phyloP scores from a whole-genome alignment of 2,797 vertebrate species.

The Falco columbarius region DNA sequence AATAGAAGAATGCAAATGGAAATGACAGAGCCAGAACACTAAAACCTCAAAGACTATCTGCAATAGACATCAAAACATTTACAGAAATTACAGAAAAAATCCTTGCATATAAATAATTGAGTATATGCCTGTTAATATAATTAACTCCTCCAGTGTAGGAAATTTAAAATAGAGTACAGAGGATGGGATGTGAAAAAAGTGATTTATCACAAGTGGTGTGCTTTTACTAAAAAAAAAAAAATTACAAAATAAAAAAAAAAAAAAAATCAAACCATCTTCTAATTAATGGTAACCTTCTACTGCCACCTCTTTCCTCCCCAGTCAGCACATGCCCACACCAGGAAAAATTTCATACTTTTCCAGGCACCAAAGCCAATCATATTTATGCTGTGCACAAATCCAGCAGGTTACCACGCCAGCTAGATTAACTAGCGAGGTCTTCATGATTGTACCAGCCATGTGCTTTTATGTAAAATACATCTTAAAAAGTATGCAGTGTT shows the following conservation, averaged over 20 bases:
- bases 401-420: background rate
- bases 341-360: background rate
- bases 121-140: background rate
- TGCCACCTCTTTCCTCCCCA: background rate
- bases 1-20: slow-evolving; percentile 1
- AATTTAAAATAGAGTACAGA: background rate
- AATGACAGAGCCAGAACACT: background rate
- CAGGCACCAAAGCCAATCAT: background rate
- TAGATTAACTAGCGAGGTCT: background rate
- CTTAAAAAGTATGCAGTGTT: background rate
- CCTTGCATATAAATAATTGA: background rate
- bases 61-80: slow-evolving; percentile 23
- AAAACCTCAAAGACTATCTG: slow-evolving; percentile 17
- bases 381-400: background rate
- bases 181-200: background rate
- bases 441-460: background rate
- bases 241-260: background rate
- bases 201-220: background rate
- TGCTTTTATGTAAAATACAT: background rate
- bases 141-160: background rate
- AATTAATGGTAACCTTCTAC: background rate
- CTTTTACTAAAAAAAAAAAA: background rate
- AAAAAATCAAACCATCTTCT: background rate
- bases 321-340: background rate
- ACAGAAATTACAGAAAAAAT: slow-evolving; percentile 7